Evolutionary conservation across 2,888 invertebrate species (phyloP).

Genomic region (Drosophila helvetica): DNA sequence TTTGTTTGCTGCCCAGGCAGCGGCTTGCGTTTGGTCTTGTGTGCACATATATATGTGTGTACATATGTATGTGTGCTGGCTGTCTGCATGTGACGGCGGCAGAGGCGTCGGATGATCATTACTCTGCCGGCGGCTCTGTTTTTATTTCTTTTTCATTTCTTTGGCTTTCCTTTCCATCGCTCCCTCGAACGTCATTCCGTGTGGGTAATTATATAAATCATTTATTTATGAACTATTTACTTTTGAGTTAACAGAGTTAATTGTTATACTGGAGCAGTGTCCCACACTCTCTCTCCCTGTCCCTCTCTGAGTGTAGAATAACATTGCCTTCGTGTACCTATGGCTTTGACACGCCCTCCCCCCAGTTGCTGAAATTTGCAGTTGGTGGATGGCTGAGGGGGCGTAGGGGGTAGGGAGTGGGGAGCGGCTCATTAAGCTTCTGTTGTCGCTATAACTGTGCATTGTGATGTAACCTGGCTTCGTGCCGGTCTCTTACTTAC

Average conservation of each 20-base stretch:
- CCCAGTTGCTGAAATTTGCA: slow-evolving; percentile 13
- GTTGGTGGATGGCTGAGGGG: background rate
- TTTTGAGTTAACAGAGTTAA: slow-evolving; percentile 54
- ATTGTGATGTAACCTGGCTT: slow-evolving; percentile 51
- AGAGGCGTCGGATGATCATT: slow-evolving; percentile 4
- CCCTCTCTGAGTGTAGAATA: slow-evolving; percentile 22
- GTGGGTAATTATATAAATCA: slow-evolving; percentile 63
- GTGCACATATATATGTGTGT: background rate
- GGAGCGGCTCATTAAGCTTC: slow-evolving; percentile 29
- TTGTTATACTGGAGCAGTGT: slow-evolving; percentile 10
- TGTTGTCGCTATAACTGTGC: slow-evolving; percentile 40
- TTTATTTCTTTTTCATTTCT: slow-evolving; percentile 17
- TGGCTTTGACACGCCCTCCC: slow-evolving; percentile 6
- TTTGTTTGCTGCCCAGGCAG: background rate
- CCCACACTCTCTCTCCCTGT: slow-evolving; percentile 9
- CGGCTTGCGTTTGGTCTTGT: background rate
- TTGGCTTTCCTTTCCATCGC: slow-evolving; percentile 4
- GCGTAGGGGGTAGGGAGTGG: background rate
- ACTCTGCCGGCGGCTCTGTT: slow-evolving; percentile 12
- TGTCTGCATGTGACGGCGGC: slow-evolving; percentile 1
- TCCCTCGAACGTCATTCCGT: slow-evolving; percentile 26
- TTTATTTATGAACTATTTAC: slow-evolving; percentile 69
- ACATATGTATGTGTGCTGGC: background rate
- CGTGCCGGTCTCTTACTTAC: slow-evolving; percentile 27
- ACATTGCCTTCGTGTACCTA: slow-evolving; percentile 28